Percentiles rank a stretch among this genome's conserved stretches.
Evolutionary conservation across 2,888 invertebrate genomes (phyloP).

Genomic region (Dynastes hyllus): DNA sequence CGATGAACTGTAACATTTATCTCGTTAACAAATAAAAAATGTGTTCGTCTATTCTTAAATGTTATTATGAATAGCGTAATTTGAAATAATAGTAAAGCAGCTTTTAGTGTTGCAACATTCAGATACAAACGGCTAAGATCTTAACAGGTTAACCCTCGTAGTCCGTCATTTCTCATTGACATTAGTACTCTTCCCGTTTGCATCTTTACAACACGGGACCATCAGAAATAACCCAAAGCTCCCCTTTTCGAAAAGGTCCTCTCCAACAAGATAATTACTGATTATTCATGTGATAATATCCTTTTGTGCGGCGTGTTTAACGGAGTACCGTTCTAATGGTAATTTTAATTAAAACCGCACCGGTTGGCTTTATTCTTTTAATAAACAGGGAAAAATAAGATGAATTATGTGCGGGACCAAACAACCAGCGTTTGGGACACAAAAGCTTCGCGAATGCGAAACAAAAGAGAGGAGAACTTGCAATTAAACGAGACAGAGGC

Average conservation of each 20-base stretch:
- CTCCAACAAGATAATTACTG: conserved; percentile 46
- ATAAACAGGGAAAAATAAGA: conserved; percentile 43
- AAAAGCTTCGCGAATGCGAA: too few species aligned
- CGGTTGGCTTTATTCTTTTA: conserved; percentile 45
- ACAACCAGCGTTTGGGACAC: too few species aligned
- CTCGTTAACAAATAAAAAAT: too few species aligned
- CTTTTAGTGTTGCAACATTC: too few species aligned
- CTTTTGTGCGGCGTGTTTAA: conserved; percentile 49
- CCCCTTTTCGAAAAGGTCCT: conserved; percentile 19
- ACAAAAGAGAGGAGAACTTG: too few species aligned
- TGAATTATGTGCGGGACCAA: conserved; percentile 9
- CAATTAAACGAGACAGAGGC: too few species aligned
- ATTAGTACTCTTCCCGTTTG: background rate
- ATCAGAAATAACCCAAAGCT: background rate
- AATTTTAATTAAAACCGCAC: conserved; percentile 51
- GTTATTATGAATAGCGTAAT: too few species aligned
- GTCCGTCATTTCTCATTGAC: background rate
- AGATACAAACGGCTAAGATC: too few species aligned
- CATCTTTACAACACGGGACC: background rate
- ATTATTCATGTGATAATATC: conserved; percentile 52
- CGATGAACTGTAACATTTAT: too few species aligned
- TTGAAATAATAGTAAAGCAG: too few species aligned
- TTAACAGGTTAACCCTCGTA: too few species aligned
- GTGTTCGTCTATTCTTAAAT: too few species aligned
- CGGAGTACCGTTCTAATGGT: conserved; percentile 45